Conservation (phyloP, 1,140 invertebrate species). For the Apolygus lucorum region DNA sequence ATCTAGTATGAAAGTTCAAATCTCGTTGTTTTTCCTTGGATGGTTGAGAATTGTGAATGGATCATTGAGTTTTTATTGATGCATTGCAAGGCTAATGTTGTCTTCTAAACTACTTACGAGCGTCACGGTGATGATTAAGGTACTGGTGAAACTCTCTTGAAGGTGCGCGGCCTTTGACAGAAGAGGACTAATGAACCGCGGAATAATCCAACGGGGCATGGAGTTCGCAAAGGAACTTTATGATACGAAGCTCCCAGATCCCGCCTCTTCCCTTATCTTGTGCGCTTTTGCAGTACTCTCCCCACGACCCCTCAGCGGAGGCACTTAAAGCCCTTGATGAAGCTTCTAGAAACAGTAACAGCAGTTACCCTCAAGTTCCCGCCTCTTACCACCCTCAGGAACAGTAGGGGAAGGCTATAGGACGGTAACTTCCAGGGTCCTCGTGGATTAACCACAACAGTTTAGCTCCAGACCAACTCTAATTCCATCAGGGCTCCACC, state of each 20-base stretch:
- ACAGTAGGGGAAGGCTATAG: background rate
- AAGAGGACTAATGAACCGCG: background rate
- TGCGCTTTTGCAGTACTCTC: too few relatives aligned
- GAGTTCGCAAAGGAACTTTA: background rate
- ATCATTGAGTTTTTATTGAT: too few relatives aligned
- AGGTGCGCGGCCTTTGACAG: background rate
- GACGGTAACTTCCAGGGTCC: background rate
- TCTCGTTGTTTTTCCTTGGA: too few relatives aligned
- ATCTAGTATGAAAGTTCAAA: too few relatives aligned
- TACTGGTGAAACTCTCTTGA: too few relatives aligned
- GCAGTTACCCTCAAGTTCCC: conserved; percentile 6
- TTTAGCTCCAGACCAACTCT: conserved; percentile 8
- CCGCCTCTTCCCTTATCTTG: background rate
- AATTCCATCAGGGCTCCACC: background rate
- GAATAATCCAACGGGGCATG: background rate
- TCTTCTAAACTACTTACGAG: too few relatives aligned
- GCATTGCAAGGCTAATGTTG: too few relatives aligned
- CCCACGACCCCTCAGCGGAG: too few relatives aligned
- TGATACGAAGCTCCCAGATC: background rate
- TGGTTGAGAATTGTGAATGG: too few relatives aligned
- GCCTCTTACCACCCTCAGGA: background rate
- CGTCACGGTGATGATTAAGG: too few relatives aligned
- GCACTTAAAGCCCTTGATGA: conserved; percentile 9
- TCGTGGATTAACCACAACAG: conserved; percentile 4
- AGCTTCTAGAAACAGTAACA: conserved; percentile 8